These are phyloP conservation scores for Drosophila lacteicornis DNA, from an alignment of 1,140 invertebrate species.

Conservation along the genomic window DNA sequence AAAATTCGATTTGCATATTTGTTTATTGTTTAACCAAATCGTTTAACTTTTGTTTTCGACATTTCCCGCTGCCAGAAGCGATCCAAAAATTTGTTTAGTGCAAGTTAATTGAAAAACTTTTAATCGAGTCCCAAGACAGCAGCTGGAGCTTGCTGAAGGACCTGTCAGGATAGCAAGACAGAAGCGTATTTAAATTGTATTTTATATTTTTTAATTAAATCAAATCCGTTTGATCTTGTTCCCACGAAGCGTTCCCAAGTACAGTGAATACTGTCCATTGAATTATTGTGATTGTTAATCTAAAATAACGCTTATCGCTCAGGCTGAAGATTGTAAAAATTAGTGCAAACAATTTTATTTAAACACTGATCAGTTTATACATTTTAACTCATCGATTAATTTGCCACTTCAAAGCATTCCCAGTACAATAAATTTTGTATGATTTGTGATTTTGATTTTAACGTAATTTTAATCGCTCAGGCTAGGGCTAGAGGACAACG, in stretches of 20 bases:
- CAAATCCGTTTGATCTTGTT: neutral
- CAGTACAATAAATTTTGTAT: constrained; percentile 15
- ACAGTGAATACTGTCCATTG: constrained; percentile 5
- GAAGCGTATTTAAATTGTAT: neutral
- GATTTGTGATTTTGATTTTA: constrained; percentile 41
- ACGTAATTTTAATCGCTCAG: constrained; percentile 23
- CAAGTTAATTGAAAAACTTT: constrained; percentile 20
- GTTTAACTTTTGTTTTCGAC: constrained; percentile 13
- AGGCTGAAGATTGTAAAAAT: neutral
- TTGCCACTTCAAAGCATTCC: constrained; percentile 4
- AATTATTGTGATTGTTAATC: constrained; percentile 34
- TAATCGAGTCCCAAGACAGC: neutral
- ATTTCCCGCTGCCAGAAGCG: constrained; percentile 6
- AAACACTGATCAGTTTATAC: neutral
- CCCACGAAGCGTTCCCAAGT: neutral
- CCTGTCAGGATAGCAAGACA: neutral
- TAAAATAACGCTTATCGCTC: constrained; percentile 14
- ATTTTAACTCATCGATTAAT: constrained; percentile 4
- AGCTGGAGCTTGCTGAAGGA: constrained; percentile 6
- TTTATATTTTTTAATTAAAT: constrained; percentile 23
- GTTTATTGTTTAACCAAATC: constrained; percentile 33
- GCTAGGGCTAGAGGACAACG: neutral
- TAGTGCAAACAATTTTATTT: neutral
- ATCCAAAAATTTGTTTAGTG: neutral
- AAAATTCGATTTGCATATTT: constrained; percentile 34